Evolutionary conservation across 2,113 vertebrate species (phyloP), one percentile per base, ranked within the genome.

Genomic region (Bothrops jararaca): DNA sequence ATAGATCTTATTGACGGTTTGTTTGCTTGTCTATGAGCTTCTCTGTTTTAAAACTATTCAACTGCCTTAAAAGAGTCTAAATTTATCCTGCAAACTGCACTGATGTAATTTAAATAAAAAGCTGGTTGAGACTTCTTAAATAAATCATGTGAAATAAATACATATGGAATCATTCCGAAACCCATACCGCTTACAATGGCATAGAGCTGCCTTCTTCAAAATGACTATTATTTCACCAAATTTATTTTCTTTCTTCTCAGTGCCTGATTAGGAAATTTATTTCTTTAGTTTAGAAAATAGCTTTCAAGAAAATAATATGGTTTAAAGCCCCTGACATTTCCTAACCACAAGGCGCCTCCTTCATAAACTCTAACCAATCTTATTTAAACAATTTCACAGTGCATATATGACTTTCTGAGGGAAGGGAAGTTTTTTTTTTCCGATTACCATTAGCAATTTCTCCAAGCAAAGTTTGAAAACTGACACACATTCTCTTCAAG

Each of bases 251-350:
- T 85, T 13, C 26, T 29, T 91, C 42, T 69, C 34, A 15, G 69
- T 52, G 45, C n/a, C 18, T 88, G 10, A 53, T 42, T 74, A 56
- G 45, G 29, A 57, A 92, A 85, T 92, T 85, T 20, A 57, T 56
- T 42, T 42, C 22, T 64, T 39, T 88, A 9, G 26, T 22, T 85
- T 24, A 89, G 56, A 92, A 88, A 45, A 69, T 20, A 50, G 52
- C 52, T 54, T 89, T 89, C 52, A 80, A 56, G 87, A 89, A 89
- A 92, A 92, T 89, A 89, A 86, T 60, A 60, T 52, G 88, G 74
- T 90, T 90, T 92, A 90, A 92, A 86, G 29, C 53, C 74, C 88
- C 60, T 92, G 92, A 86, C 88, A 92, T 90, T 92, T 85, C 74
- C 34, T 13, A 60, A 24, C 54, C 54, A 50, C 3, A 48, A 60